Conservation (phyloP, 1,140 invertebrate species). For the Stegodyphus mimosarum region DNA sequence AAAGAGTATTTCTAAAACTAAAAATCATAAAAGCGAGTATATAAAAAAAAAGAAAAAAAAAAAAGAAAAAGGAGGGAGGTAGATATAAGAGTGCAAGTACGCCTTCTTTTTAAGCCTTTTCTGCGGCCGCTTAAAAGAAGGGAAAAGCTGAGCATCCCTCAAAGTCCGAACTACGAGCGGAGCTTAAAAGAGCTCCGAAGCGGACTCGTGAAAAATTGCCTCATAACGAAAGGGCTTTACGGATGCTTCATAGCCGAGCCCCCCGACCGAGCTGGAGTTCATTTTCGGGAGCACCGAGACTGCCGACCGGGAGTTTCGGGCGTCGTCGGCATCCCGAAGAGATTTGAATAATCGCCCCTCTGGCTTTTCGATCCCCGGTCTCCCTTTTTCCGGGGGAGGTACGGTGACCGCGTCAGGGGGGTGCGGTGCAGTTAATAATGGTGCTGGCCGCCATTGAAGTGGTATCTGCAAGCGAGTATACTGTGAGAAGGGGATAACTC, state of each 20-base stretch:
- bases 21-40: slow-evolving; percentile 28
- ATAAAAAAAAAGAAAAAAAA: too few species aligned
- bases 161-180: slow-evolving; percentile 3
- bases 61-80: not conserved
- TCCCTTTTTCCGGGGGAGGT: slow-evolving; percentile 29
- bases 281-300: slow-evolving; percentile 5
- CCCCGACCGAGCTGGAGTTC: slow-evolving; percentile 23
- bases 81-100: not conserved
- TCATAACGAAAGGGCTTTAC: slow-evolving; percentile 44
- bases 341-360: slow-evolving; percentile 44
- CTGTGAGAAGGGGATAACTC: not conserved
- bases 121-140: not conserved
- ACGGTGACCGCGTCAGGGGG: slow-evolving; percentile 22
- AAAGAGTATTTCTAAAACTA: not conserved
- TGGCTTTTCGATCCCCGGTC: slow-evolving; percentile 1
- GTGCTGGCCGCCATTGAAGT: slow-evolving; percentile 14
- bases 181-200: slow-evolving; percentile 27
- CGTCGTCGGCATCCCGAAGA: slow-evolving; percentile 10
- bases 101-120: slow-evolving; percentile 14
- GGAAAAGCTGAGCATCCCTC: slow-evolving; percentile 15
- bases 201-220: slow-evolving; percentile 44
- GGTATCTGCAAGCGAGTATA: not conserved
- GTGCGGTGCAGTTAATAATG: slow-evolving; percentile 41
- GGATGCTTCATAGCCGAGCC: slow-evolving; percentile 18
- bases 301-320: not conserved